phyloP scores from a whole-genome alignment of 2,888 invertebrate genomes.

The Eurois occulta region DNA sequence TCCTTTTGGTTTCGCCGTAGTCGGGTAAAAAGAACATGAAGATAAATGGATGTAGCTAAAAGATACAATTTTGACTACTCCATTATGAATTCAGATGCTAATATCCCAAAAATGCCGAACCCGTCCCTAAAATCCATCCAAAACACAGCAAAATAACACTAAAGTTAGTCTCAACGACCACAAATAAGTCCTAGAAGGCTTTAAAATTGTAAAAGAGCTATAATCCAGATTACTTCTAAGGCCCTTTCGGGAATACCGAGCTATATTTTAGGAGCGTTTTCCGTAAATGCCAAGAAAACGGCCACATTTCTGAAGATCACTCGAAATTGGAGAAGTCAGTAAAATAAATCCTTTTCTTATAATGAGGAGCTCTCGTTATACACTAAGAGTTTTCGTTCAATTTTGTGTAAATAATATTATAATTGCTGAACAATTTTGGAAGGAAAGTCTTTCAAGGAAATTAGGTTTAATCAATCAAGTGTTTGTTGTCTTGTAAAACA shows the following conservation, averaged over 20 bases:
- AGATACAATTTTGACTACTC: neutral
- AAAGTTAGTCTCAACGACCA: constrained; percentile 28
- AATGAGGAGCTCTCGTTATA: constrained; percentile 19
- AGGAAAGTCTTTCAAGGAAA: neutral
- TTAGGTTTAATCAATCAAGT: constrained; percentile 35
- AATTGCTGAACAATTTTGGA: constrained; percentile 6
- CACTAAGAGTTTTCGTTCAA: constrained; percentile 18
- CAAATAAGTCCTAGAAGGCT: constrained; percentile 49
- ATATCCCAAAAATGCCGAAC: neutral
- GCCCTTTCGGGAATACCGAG: constrained; percentile 46
- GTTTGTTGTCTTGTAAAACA: constrained; percentile 14
- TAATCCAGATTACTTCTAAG: constrained; percentile 60
- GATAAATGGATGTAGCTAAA: neutral
- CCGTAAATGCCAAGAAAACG: constrained; percentile 43
- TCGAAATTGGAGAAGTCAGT: constrained; percentile 37
- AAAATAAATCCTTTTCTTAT: constrained; percentile 34
- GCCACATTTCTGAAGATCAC: constrained; percentile 48
- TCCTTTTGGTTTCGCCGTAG: too few relatives aligned
- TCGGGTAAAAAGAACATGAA: neutral
- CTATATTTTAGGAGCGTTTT: constrained; percentile 42
- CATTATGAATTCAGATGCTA: neutral
- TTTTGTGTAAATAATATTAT: constrained; percentile 19
- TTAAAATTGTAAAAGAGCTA: constrained; percentile 48
- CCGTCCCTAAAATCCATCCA: neutral
- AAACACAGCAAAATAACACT: constrained; percentile 28